Evolutionary conservation across 2,113 vertebrate species (phyloP), one percentile per base, ranked within the genome.

Genomic region (Crotophaga sulcirostris): DNA sequence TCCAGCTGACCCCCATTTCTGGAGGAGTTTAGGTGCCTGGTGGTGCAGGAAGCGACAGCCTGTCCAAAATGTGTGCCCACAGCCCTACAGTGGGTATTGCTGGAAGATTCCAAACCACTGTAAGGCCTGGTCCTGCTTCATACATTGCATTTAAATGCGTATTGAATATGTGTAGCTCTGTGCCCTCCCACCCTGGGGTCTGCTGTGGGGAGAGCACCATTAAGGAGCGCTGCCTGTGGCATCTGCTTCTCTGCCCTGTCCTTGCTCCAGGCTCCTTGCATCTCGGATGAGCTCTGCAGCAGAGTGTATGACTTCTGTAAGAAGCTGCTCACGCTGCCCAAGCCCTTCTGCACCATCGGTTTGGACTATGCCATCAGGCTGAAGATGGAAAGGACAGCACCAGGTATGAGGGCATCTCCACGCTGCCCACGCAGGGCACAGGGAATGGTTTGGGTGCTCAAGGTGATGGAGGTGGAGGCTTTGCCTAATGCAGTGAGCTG

Each of bases 271-370:
- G 98, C 98, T 15, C 98, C 98, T 6, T 98, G 98, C 93, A 97
- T 99, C 95, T 97, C 99, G 0, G 98, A 99, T 2, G 98, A 99
- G 51, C 97, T 99, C 67, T 99, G 99, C 82, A 97, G 97, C 74
- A 98, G 98, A 19, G 97, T 98, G n/a, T 99, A 99, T 1, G 92
- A 98, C 79, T 98, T 99, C 80, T 99, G 99, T 68, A 99, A 98
- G 94, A 97, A 97, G 96, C 96, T 99, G 40, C 97, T 99, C 85
- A 99, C 98, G 4, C 97, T 98, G 89, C 99, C 99, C 7, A 97
- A 98, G 45, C 99, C 99, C 4, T 99, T 99, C 96, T 99, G 99
- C 97, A 98, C 98, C 1, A 93, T 99, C 0, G 99, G 98, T 44
- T 97, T 99, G 95, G 98, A 98, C 95, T 99, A 98, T 23, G 98